phyloP scores from a whole-genome alignment of 2,113 vertebrate species.

The Caranx melampygus region DNA sequence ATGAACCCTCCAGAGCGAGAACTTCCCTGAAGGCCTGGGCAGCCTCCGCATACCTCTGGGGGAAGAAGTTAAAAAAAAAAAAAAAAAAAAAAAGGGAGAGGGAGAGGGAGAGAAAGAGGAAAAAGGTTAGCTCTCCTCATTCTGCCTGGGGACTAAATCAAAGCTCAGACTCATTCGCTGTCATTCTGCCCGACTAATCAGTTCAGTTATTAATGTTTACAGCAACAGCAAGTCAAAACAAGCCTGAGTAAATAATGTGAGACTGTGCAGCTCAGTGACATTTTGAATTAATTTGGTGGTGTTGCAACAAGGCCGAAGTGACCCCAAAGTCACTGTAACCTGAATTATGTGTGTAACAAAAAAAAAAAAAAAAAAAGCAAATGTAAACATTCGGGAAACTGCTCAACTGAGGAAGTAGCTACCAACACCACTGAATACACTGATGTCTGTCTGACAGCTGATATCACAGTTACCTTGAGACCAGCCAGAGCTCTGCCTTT shows the following conservation, averaged over 20 bases:
- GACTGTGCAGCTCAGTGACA: not conserved
- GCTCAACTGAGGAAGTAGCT: not conserved
- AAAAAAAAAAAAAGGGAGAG: not conserved
- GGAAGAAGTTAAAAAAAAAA: not conserved
- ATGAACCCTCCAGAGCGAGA: constrained; percentile 60
- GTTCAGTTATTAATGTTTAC: constrained; percentile 18
- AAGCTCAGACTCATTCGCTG: not conserved
- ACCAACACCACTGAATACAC: not conserved
- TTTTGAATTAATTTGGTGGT: not conserved
- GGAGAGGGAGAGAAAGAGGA: no score
- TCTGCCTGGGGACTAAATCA: not conserved
- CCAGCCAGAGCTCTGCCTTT: constrained; percentile 87
- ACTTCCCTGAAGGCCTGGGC: constrained; percentile 79
- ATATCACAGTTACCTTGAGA: constrained; percentile 79
- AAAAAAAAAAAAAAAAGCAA: not conserved
- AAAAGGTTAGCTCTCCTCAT: not conserved
- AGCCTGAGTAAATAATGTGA: constrained; percentile 25
- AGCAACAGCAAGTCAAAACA: constrained; percentile 11
- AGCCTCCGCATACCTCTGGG: constrained; percentile 84
- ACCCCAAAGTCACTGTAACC: not conserved
- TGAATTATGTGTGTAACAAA: not conserved
- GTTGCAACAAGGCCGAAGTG: constrained; percentile 10
- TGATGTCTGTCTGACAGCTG: no score
- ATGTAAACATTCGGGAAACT: constrained; percentile 1
- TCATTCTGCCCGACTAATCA: constrained; percentile 15